Evolutionary conservation across 2,888 invertebrate species (phyloP), one percentile per base, ranked within the genome.

Genomic region (Aporophyla lueneburgensis): DNA sequence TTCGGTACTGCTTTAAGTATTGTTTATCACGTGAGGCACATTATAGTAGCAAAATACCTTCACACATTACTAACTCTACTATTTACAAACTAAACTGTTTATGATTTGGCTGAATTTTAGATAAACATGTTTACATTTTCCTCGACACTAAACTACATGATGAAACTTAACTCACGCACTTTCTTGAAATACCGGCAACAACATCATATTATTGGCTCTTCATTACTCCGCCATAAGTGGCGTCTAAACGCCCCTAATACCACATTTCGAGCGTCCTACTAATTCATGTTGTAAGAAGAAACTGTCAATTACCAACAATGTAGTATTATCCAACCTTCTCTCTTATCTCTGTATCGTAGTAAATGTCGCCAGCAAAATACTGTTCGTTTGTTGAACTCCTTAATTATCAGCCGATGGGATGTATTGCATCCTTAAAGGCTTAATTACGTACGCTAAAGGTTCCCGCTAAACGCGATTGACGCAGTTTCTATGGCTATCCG

Each of bases 381-480:
- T 86, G 86, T 88, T 85, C 78, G 84, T 88, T 86, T 87, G 89
- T 88, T 87, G 89, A 89, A 89, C 85, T 85, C 86, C 86, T 89
- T 91, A 89, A 91, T 93, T 92, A 90, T 87, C 84, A 85, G 80
- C 83, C 80, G 76, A 85, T 87, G 83, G 87, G 87, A 93, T 91
- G 87, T 89, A 92, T 88, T 87, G 90, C 91, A 89, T 91, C 90
- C 90, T 90, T 89, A 90, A 89, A 88, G 88, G 90, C 89, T 91
- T 92, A 93, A 94, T 94, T 93, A 91, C 89, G 87, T 84, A 81
- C 74, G 78, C 83, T 76, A 83, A 83, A 79, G 87, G 89, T 84
- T 87, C 87, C 82, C 85, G 87, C 87, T 85, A 72, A 87, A 86
- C 27, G 74, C 84, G 89, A 89, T 90, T 90, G 92, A 91, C 90